Percentiles rank a stretch among this genome's conserved stretches.
Evolutionary conservation across 2,888 invertebrate genomes (phyloP).

Genomic region (Anaspis maculata): DNA sequence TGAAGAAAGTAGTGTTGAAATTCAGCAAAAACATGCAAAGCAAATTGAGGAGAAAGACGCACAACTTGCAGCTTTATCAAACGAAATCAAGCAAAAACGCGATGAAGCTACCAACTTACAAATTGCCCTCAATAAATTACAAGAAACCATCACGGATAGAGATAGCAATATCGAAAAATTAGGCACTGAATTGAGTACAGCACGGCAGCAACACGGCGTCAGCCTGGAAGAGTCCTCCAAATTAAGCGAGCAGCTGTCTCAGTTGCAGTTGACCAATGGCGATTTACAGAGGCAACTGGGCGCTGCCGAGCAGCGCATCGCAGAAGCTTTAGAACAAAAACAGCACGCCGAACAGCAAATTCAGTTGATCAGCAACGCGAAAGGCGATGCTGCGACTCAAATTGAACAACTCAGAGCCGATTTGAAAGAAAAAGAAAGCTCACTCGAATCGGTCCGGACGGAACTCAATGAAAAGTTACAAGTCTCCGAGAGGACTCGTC

Average conservation of each 20-base stretch:
- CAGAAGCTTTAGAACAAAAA: conserved; percentile 35
- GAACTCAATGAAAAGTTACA: conserved; percentile 27
- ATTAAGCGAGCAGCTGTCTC: neutral
- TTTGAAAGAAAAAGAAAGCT: conserved; percentile 26
- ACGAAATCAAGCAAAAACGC: conserved; percentile 26
- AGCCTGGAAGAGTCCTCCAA: conserved; percentile 3
- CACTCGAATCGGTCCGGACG: conserved; percentile 19
- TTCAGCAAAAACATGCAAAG: conserved; percentile 16
- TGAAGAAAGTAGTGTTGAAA: conserved; percentile 17
- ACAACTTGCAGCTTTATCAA: conserved; percentile 20
- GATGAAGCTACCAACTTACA: conserved; percentile 21
- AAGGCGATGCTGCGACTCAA: conserved; percentile 27
- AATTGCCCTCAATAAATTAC: conserved; percentile 19
- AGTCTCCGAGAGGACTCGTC: conserved; percentile 12
- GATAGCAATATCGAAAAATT: conserved; percentile 22
- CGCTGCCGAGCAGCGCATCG: conserved; percentile 36
- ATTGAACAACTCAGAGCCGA: conserved; percentile 26
- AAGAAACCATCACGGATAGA: conserved; percentile 22
- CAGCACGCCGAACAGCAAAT: conserved; percentile 11
- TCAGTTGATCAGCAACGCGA: conserved; percentile 20
- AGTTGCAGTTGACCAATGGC: conserved; percentile 3
- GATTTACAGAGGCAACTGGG: conserved; percentile 18
- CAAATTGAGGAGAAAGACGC: conserved; percentile 21
- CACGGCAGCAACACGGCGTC: neutral
- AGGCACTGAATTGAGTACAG: conserved; percentile 19